A percentile compares a stretch with the other conserved stretches of the same genome.
Conservation (phyloP, 1,140 invertebrate genomes). For the Orussus abietinus region DNA sequence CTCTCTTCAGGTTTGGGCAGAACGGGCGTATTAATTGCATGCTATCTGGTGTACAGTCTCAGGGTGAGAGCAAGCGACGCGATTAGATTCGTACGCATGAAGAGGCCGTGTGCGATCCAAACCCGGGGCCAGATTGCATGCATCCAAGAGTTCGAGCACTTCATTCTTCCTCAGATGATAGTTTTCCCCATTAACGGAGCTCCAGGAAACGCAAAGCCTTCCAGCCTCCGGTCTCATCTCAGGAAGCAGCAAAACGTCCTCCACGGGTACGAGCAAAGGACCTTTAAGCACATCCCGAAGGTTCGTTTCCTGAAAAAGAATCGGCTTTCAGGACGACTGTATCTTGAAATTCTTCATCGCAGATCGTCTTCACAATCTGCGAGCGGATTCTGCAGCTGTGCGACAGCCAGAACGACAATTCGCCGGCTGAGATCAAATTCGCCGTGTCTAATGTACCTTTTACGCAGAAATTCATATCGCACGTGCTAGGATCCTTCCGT, state of each 20-base stretch:
- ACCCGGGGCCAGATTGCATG: constrained; percentile 76
- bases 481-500: constrained; percentile 33
- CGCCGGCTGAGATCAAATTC: constrained; percentile 45
- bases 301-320: constrained; percentile 44
- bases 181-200: constrained; percentile 62
- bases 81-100: constrained; percentile 76
- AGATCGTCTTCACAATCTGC: constrained; percentile 74
- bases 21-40: constrained; percentile 83
- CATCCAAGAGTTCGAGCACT: constrained; percentile 79
- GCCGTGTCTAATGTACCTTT: constrained; percentile 42
- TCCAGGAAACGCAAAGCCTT: constrained; percentile 60
- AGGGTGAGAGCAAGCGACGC: constrained; percentile 74
- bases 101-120: constrained; percentile 76
- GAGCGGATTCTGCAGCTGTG: constrained; percentile 72
- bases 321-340: not conserved
- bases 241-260: constrained; percentile 69
- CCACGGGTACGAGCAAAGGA: constrained; percentile 77
- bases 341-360: constrained; percentile 27
- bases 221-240: constrained; percentile 68
- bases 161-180: constrained; percentile 73
- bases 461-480: constrained; percentile 48
- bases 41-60: constrained; percentile 78
- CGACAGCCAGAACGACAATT: constrained; percentile 56
- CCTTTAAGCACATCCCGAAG: constrained; percentile 76
- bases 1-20: constrained; percentile 66